phyloP scores from a whole-genome alignment of 2,888 invertebrate genomes.

The Therioaphis trifolii region DNA sequence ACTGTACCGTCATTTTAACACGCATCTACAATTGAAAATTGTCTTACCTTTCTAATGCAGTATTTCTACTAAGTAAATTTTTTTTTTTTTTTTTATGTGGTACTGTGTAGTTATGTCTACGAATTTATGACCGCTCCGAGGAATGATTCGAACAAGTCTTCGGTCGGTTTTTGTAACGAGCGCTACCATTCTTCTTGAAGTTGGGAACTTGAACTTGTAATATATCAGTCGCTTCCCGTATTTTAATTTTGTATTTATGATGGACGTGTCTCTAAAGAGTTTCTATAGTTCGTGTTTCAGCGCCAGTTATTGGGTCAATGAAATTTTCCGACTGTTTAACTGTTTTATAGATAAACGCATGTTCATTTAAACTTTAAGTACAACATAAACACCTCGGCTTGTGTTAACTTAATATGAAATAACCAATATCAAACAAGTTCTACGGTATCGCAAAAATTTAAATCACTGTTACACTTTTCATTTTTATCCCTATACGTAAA shows the following conservation, averaged over 20 bases:
- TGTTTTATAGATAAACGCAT: neutral
- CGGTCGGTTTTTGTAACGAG: neutral
- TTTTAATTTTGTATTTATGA: neutral
- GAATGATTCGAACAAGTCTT: neutral
- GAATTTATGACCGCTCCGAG: neutral
- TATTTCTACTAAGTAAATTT: neutral
- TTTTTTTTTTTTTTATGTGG: neutral
- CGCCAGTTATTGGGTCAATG: neutral
- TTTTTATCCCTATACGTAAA: constrained; percentile 7
- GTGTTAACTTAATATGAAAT: too few species aligned
- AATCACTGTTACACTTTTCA: neutral
- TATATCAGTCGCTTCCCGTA: neutral
- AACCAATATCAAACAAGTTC: too few species aligned
- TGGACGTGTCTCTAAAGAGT: neutral
- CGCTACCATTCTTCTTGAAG: neutral
- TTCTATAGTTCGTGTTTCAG: neutral
- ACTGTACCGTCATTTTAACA: neutral
- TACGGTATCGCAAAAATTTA: too few species aligned
- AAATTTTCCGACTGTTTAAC: constrained; percentile 2
- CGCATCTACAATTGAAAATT: neutral
- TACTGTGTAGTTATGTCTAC: neutral
- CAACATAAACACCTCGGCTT: too few species aligned
- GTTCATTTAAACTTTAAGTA: neutral
- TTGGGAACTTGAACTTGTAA: neutral
- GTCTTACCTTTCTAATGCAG: neutral